Evolutionary conservation across 2,797 vertebrate genomes (phyloP).

Genomic region (Eremophila alpestris): DNA sequence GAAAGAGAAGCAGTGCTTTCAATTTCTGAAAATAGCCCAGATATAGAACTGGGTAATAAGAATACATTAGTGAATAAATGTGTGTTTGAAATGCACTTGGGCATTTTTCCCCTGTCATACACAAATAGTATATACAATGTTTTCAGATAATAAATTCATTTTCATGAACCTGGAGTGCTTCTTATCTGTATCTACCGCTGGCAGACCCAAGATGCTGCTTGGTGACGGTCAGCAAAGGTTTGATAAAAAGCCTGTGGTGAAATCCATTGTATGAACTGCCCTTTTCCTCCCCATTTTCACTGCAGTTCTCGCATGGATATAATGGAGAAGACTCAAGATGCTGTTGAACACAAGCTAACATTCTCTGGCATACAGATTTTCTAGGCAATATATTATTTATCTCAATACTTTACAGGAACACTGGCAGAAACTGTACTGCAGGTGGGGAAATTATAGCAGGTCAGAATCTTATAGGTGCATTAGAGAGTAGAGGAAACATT

Average conservation of each 20-base stretch:
- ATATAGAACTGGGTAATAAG: slow-evolving; percentile 67
- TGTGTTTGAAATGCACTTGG: background rate
- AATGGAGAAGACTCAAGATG: background rate
- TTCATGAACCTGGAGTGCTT: background rate
- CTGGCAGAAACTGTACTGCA: slow-evolving; percentile 29
- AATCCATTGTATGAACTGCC: background rate
- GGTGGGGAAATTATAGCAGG: slow-evolving; percentile 51
- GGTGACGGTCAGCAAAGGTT: background rate
- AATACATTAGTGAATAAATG: slow-evolving; percentile 59
- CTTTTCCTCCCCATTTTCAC: background rate
- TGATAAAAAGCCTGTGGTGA: background rate
- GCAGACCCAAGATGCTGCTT: background rate
- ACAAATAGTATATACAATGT: background rate
- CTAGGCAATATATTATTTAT: background rate
- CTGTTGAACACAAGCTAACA: background rate
- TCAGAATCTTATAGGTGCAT: slow-evolving; percentile 45
- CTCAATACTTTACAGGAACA: background rate
- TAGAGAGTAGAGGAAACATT: slow-evolving; percentile 48
- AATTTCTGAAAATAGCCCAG: slow-evolving; percentile 73
- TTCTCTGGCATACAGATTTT: background rate
- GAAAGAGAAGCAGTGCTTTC: slow-evolving; percentile 70
- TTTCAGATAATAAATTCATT: background rate
- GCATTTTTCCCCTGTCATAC: background rate
- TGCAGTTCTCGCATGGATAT: background rate
- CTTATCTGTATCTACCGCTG: background rate